Percentiles rank a stretch among this genome's conserved stretches.
These are phyloP conservation scores for Cinara cedri DNA, from an alignment of 2,888 invertebrate species.

Conservation along the genomic window DNA sequence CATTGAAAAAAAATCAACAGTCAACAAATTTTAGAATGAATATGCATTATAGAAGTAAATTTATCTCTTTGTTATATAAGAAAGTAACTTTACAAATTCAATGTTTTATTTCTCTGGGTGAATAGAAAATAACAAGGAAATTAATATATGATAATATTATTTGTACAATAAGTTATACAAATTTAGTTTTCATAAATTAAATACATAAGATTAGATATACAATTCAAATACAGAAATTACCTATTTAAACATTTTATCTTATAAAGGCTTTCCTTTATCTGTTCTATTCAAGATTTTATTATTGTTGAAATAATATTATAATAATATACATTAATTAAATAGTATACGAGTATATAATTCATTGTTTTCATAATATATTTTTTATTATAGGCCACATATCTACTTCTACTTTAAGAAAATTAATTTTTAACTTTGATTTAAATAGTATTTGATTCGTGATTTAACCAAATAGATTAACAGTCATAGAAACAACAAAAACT, in stretches of 20 bases:
- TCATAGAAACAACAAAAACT: no score
- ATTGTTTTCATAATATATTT: no score
- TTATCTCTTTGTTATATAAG: conserved; percentile 2
- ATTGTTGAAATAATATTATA: conserved; percentile 1
- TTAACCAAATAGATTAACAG: no score
- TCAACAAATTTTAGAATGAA: background rate
- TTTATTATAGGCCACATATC: no score
- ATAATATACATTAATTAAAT: no score
- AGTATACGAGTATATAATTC: no score
- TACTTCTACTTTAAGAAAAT: no score
- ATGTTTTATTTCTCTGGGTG: background rate
- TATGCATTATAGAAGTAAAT: background rate
- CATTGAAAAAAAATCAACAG: background rate
- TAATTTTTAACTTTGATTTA: no score
- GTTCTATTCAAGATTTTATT: background rate
- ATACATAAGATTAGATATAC: background rate
- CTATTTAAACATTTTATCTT: background rate
- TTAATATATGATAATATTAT: no score
- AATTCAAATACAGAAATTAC: background rate
- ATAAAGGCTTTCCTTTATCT: background rate
- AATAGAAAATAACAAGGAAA: background rate
- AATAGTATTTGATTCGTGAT: no score
- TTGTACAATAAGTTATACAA: background rate
- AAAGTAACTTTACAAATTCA: background rate
- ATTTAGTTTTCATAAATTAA: background rate